Evolutionary conservation across 2,797 vertebrate species (phyloP).

Genomic region (Sparidentex hasta): DNA sequence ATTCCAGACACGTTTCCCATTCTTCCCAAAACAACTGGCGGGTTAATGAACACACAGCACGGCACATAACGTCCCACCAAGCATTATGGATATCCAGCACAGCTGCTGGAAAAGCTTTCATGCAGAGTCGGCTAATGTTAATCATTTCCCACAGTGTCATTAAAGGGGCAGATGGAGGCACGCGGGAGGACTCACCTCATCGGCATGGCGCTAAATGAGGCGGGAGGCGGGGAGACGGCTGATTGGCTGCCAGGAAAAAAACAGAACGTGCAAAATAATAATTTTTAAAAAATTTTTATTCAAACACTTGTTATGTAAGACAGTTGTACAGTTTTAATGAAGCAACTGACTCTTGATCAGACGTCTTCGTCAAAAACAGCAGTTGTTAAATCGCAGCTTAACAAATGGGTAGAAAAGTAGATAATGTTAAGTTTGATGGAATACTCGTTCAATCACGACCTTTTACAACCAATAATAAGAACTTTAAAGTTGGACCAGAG

Average conservation of each 20-base stretch:
- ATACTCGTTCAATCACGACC: too few relatives aligned
- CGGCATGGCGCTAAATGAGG: conserved; percentile 44
- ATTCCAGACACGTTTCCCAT: conserved; percentile 73
- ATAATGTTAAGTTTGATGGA: too few relatives aligned
- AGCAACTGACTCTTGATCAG: too few relatives aligned
- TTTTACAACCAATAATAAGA: too few relatives aligned
- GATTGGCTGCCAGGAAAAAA: conserved; percentile 19
- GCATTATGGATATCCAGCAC: conserved; percentile 48
- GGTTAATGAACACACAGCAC: conserved; percentile 73
- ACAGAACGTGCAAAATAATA: too few relatives aligned
- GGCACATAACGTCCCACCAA: conserved; percentile 46
- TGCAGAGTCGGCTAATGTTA: conserved; percentile 52
- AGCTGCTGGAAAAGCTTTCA: conserved; percentile 65
- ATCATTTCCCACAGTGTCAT: conserved; percentile 70
- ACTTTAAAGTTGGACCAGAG: too few relatives aligned
- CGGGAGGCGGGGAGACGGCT: conserved; percentile 10
- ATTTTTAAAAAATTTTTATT: neutral
- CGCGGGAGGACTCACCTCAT: conserved; percentile 27
- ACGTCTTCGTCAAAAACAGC: too few relatives aligned
- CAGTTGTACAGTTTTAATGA: too few relatives aligned
- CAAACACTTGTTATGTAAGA: too few relatives aligned
- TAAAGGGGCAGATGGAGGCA: conserved; percentile 47
- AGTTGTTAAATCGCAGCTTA: too few relatives aligned
- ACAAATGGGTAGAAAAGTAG: too few relatives aligned
- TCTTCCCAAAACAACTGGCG: conserved; percentile 69